phyloP scores from a whole-genome alignment of 2,113 vertebrate species.

The Mustelus asterias region DNA sequence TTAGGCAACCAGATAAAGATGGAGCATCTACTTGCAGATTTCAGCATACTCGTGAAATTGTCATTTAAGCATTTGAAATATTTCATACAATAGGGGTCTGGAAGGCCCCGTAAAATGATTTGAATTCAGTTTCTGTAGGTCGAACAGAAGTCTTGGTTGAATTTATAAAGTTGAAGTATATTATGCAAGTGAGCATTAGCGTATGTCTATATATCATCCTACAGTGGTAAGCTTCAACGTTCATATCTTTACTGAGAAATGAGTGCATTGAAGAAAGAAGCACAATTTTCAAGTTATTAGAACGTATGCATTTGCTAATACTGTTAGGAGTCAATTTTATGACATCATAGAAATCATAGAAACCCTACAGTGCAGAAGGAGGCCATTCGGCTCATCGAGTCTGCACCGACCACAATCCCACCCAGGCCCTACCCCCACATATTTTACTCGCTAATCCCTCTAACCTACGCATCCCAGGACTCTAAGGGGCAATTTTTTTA shows the following conservation, averaged over 20 bases:
- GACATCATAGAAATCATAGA: too few relatives aligned
- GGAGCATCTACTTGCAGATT: background rate
- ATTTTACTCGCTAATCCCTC: too few relatives aligned
- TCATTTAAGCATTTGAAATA: background rate
- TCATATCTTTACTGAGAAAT: background rate
- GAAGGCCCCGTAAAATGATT: background rate
- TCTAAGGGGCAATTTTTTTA: too few relatives aligned
- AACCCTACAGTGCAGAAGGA: too few relatives aligned
- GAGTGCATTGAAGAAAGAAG: background rate
- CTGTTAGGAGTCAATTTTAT: background rate
- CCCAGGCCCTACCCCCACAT: too few relatives aligned
- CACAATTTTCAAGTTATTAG: background rate
- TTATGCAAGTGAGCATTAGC: background rate
- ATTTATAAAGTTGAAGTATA: too few relatives aligned
- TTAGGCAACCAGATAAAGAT: background rate
- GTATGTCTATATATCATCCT: background rate
- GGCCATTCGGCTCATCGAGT: too few relatives aligned
- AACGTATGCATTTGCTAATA: background rate
- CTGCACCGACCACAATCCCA: too few relatives aligned
- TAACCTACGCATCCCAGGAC: too few relatives aligned
- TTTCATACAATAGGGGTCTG: background rate
- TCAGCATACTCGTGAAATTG: background rate
- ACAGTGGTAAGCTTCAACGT: too few relatives aligned
- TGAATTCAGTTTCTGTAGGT: background rate
- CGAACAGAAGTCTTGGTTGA: background rate